Percentiles rank a stretch among this genome's conserved stretches.
These are phyloP conservation scores for Cladorhizidae sp. DNA, from an alignment of 37 sponge, comb jelly and placozoan species.

Conservation along the genomic window DNA sequence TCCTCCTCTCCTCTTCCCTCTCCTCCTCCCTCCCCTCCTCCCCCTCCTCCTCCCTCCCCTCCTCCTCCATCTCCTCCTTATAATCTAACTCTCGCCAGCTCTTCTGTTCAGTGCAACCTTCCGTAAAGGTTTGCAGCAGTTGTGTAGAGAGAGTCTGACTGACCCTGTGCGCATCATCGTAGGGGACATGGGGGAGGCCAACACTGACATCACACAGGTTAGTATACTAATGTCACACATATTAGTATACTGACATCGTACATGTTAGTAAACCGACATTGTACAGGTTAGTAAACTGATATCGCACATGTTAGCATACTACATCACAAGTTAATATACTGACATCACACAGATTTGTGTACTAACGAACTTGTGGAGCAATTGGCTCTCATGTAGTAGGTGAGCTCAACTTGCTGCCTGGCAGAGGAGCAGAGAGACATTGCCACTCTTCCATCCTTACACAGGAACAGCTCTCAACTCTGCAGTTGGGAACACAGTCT, in stretches of 20 bases:
- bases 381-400: no score
- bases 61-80: constrained; percentile 79
- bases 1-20: neutral
- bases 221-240: no score
- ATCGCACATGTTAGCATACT: no score
- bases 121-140: constrained; percentile 87
- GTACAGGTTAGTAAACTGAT: constrained; percentile 77
- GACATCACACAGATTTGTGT: no score
- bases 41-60: constrained; percentile 8
- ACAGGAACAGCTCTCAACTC: no score
- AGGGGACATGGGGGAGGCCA: constrained; percentile 94
- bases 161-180: constrained; percentile 90
- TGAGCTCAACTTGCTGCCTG: no score
- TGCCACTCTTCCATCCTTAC: no score
- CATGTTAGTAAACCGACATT: no score
- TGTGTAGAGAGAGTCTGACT: constrained; percentile 86
- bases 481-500: no score
- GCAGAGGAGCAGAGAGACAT: no score
- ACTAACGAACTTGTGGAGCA: no score
- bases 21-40: neutral
- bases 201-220: constrained; percentile 94
- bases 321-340: constrained; percentile 77
- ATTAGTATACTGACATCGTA: no score
- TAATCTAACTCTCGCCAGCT: constrained; percentile 94
- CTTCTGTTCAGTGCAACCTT: constrained; percentile 98